Evolutionary conservation across 2,888 invertebrate genomes (phyloP), one percentile per base, ranked within the genome.

Genomic region (Dorcus hopei): DNA sequence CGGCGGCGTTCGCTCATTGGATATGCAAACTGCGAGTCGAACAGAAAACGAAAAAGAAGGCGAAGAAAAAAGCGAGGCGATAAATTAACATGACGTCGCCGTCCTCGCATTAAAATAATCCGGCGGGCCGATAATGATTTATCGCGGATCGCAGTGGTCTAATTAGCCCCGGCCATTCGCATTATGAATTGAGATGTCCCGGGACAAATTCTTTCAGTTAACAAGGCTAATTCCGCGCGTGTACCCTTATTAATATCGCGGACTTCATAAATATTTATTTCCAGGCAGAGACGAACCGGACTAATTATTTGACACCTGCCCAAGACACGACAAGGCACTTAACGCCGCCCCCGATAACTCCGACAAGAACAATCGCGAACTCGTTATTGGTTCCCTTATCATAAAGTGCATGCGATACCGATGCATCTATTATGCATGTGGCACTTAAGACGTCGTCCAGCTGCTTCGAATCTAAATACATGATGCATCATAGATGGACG

Each of bases 271-370:
- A 58, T 58, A 58, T 53, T 49, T 52, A 53, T 58, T 53, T 52
- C 38, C 41, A 53, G 54, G 33, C 40, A 54, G 55, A 55, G 54
- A n/a, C n/a, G n/a, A 55, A 59, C 51, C 45, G 51, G 47, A 59
- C 59, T 59, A 55, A 59, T 59, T 55, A 50, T 48, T 61, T 67
- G 67, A 68, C 70, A 68, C 68, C 65, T 64, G 56, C 58, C 62
- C 55, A 54, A 54, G 65, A 72, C 72, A 72, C 61, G 67, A 64
- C 70, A 71, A 69, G 68, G 66, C 72, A 72, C 72, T 72, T 70
- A 72, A 62, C 67, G 62, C 66, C 71, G 65, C 68, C 71, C 67
- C 68, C 67, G 64, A 66, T 67, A 70, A 65, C 63, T 65, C 7
- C 26, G 26, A 33, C 62, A 61, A 57, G 62, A 54, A 53, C 63